Percentiles rank a stretch among this genome's conserved stretches.
Evolutionary conservation across 2,113 vertebrate genomes (phyloP).

Genomic region (Hystrix brachyura): DNA sequence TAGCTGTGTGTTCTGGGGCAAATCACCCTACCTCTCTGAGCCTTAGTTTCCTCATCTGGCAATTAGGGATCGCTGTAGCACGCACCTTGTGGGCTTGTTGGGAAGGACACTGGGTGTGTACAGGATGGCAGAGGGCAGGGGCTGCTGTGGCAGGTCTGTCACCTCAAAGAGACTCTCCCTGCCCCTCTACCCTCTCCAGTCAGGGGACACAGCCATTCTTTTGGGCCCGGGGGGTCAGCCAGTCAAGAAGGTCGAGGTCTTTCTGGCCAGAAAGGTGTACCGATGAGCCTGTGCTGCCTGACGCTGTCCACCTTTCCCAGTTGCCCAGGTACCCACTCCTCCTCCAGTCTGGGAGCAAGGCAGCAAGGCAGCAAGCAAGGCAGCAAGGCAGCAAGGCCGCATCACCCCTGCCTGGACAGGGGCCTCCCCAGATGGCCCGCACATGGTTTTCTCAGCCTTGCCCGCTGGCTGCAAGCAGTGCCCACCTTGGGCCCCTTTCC

Average conservation of each 20-base stretch:
- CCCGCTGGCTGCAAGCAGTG: not conserved
- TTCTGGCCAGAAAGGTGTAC: not conserved
- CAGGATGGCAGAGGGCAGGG: not conserved
- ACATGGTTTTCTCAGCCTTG: not conserved
- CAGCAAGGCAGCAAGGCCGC: not conserved
- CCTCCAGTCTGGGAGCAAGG: not conserved
- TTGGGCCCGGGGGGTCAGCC: not conserved
- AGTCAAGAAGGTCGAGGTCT: not conserved
- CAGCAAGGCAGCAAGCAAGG: not conserved
- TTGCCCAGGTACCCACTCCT: not conserved
- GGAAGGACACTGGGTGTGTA: too few relatives aligned
- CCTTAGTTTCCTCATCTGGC: not conserved
- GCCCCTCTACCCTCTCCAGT: not conserved
- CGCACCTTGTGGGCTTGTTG: rapidly evolving
- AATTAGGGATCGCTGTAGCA: not conserved
- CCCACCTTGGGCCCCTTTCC: not conserved
- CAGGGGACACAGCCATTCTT: not conserved
- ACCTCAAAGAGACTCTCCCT: not conserved
- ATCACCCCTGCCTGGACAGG: rapidly evolving
- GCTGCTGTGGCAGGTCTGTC: not conserved
- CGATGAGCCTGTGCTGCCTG: not conserved
- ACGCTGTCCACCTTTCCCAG: not conserved
- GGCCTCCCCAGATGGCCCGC: not conserved
- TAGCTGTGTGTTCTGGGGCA: conserved; percentile 41
- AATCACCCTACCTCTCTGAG: not conserved